A percentile compares a stretch with the other conserved stretches of the same genome.
Conservation (phyloP, 2,797 vertebrate genomes). For the Oophaga sylvatica region DNA sequence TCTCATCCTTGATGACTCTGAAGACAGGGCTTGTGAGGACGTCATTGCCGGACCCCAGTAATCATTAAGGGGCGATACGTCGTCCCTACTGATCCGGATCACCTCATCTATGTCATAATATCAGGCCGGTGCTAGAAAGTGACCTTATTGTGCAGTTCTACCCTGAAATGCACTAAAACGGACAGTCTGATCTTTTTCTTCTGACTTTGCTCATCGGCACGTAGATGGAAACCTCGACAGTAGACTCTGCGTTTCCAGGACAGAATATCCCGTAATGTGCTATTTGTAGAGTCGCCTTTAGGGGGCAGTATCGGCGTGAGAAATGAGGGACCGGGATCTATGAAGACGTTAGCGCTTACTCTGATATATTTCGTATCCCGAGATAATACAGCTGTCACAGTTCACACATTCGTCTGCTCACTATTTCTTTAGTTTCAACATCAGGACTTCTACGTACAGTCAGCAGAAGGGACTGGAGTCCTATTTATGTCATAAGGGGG, state of each 20-base stretch:
- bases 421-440: not conserved
- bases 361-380: not conserved
- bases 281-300: not conserved
- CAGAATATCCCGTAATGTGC: not conserved
- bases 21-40: too few species aligned
- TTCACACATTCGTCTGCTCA: not conserved
- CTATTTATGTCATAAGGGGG: too few species aligned
- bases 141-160: not conserved
- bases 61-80: too few species aligned
- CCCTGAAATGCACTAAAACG: too few species aligned
- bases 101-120: too few species aligned
- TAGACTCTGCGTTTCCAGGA: not conserved
- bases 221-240: too few species aligned
- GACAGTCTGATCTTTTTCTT: too few species aligned
- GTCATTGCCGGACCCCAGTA: too few species aligned
- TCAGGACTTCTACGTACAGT: not conserved
- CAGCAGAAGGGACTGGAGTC: not conserved
- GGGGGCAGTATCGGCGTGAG: slow-evolving; percentile 31
- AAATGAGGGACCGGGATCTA: not conserved
- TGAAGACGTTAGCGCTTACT: not conserved
- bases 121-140: too few species aligned
- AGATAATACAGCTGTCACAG: not conserved
- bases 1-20: too few species aligned
- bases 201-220: too few species aligned
- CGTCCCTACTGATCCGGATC: too few species aligned